Evolutionary conservation across 1,140 invertebrate species (phyloP), one percentile per base, ranked within the genome.

Genomic region (Cataglyphis hispanica): DNA sequence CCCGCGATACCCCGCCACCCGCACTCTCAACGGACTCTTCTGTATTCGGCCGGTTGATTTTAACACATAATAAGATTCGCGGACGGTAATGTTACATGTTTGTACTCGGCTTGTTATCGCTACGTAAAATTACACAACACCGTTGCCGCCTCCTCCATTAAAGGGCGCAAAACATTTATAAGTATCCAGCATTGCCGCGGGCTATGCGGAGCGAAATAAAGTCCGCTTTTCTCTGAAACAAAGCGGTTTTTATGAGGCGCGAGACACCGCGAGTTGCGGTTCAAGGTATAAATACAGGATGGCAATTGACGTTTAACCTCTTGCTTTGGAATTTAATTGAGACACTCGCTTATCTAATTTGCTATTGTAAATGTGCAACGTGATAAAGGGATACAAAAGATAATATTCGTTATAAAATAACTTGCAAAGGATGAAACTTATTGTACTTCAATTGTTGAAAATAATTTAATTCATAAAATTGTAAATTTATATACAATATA

Each of bases 161-260:
- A 83, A 83, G 67, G 78, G 67, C 67, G 78, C 78, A 74, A 83
- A 83, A 83, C 78, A 83, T 83, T 83, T 83, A 83, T 83, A 83
- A 83, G 78, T 83, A 83, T 83, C 78, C 67, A 72, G 67, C 67
- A 27, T 6, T 11, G 78, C 78, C 78, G 67, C 67, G 53, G 78
- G 78, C 78, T 72, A 80, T 34, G 46, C 31, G 63, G 19, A 74
- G 78, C 67, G 78, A 74, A 83, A 83, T 83, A 83, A 83, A 83
- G 78, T 83, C 78, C 70, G 53, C 56, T 72, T 53, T 34, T 74
- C 63, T 83, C 67, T 83, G 78, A 83, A 83, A 83, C 78, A 83
- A 83, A 83, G 78, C 78, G 78, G 78, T 83, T 83, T 83, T 83
- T 83, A 83, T 83, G 78, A 83, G 78, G 53, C 77, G 77, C 64